These are phyloP conservation scores for Cyanistes caeruleus DNA, from an alignment of 2,113 vertebrate species.

Conservation along the genomic window DNA sequence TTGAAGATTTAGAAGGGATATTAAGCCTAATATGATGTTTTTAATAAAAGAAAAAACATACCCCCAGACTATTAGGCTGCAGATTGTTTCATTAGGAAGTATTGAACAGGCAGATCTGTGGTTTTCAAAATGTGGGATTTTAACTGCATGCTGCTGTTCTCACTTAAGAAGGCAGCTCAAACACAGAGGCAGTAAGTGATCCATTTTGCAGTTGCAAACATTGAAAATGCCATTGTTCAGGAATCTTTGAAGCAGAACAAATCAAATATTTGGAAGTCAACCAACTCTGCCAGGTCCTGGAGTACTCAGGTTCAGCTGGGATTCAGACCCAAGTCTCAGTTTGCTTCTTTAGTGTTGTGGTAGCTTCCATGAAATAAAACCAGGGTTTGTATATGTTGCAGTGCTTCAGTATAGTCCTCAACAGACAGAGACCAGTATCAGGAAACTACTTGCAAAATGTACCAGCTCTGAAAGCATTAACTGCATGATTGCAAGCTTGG, in stretches of 20 bases:
- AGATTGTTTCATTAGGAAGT: not conserved
- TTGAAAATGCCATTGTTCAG: not conserved
- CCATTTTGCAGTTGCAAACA: not conserved
- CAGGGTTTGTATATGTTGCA: not conserved
- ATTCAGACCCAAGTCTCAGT: not conserved
- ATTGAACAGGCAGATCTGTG: not conserved
- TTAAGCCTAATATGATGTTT: not conserved
- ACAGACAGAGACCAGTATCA: not conserved
- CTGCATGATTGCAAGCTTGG: not conserved
- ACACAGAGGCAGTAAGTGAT: not conserved
- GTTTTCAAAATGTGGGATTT: not conserved
- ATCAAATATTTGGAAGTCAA: not conserved
- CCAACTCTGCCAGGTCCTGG: not conserved
- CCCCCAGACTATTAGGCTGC: not conserved
- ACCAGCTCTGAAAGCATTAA: not conserved
- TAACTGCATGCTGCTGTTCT: not conserved
- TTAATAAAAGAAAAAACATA: not conserved
- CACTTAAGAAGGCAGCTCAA: not conserved
- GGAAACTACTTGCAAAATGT: not conserved
- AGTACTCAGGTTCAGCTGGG: not conserved
- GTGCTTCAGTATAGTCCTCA: not conserved
- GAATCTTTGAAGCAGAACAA: constrained; percentile 15
- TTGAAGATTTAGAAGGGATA: constrained; percentile 44
- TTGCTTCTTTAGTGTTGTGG: not conserved
- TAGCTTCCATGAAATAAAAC: not conserved